Base-by-base conservation (phyloP, 2,113 vertebrate species). In the Canis aureus region DNA sequence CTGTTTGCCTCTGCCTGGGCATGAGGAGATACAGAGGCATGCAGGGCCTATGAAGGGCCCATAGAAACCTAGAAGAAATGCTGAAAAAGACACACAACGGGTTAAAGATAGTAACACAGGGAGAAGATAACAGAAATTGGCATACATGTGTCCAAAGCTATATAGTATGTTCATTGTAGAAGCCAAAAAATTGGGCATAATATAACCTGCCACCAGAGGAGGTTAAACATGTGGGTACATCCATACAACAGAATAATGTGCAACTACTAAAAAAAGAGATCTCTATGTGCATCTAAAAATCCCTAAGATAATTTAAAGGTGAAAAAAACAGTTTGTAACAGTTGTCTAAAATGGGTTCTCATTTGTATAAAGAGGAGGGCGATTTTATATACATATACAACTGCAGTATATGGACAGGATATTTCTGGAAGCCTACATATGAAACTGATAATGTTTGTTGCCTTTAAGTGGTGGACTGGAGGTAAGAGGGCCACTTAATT, bases 311-410 rank as follows among this genome's bases (percentile, higher is more conserved):
- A 59, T 7, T 38, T 91, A 79, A 64, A 94, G 66, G 66, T 81
- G 10, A 85, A 88, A 89, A 76, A 53, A 4, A 29, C 62, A 85
- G 38, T 95, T 78, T 35, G 3, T 64, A 84, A 23, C 38, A 84
- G 12, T 66, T 92, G 38, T 62, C 62, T 79, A 27, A 60, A 89
- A 55, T 90, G 35, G 16, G 27, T 79, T 95, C 67, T 74, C n/a
- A 89, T 67, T 53, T 96, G 49, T 87, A 83, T 88, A 89, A 92
- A 51, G 64, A 89, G 66, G 53, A 92, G 60, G 35, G 20, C 60
- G 11, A 43, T 53, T 95, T 85, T 64, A 80, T 12, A 64, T 1
- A 74, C 10, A 62, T 32, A 78, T 1, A 57, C 5, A 79, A 66
- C 25, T 64, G 57, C 25, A 76, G 8, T 43, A 73, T n/a, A 25